These are phyloP conservation scores for Acropora yongei DNA, from an alignment of 64 coral and sea anemone species.

Conservation along the genomic window DNA sequence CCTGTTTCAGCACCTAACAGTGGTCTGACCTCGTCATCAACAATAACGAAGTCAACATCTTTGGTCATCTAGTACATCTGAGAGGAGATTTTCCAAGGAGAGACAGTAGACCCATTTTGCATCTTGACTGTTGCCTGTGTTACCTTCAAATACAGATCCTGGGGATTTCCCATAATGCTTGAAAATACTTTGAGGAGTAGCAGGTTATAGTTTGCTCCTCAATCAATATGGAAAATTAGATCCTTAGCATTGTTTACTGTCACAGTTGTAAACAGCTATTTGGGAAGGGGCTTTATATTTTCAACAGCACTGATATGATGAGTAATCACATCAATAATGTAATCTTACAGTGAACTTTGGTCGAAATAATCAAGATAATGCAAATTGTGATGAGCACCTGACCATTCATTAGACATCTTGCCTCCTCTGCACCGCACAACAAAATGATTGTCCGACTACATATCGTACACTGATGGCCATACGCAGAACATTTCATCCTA, in stretches of 20 bases:
- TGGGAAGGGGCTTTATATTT: too few relatives aligned
- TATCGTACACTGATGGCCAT: background rate
- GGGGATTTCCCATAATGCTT: background rate
- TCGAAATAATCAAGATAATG: background rate
- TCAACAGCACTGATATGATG: too few relatives aligned
- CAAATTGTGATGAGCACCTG: background rate
- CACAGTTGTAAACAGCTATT: too few relatives aligned
- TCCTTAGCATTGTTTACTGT: slow-evolving; percentile 16
- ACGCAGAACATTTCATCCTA: too few relatives aligned
- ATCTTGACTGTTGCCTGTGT: slow-evolving; percentile 8
- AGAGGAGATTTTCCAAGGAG: slow-evolving; percentile 8
- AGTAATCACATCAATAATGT: too few relatives aligned
- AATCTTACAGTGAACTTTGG: too few relatives aligned
- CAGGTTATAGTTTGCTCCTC: background rate
- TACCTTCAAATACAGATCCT: slow-evolving; percentile 1
- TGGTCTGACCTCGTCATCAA: background rate
- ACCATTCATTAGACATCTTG: background rate
- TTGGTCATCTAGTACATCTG: background rate
- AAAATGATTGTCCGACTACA: background rate
- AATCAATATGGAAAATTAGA: slow-evolving; percentile 29
- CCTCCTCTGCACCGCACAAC: background rate
- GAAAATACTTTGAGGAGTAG: too few relatives aligned
- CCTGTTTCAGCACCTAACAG: background rate
- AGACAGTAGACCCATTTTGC: slow-evolving; percentile 16
- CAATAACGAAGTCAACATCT: background rate